Base-by-base conservation (phyloP, 1,140 invertebrate species). In the Potamilus streckersoni region DNA sequence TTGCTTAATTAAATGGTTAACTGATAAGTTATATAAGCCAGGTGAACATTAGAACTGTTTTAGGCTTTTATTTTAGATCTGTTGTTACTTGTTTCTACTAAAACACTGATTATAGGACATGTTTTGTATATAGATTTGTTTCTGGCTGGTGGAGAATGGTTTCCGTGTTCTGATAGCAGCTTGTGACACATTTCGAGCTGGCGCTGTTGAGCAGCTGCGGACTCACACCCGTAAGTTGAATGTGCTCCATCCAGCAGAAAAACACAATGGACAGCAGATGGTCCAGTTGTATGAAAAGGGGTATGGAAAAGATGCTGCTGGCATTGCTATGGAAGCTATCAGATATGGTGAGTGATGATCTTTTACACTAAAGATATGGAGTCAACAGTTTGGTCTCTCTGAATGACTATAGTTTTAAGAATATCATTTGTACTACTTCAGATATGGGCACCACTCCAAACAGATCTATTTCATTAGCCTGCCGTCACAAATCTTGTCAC, bases 81-180 rank as follows among this genome's bases (percentile, higher is more conserved):
- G 11, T 11, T 49, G 38, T 49, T 49, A 49, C 11, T 31, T 49
- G 0, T 49, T 49, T 11, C 38, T 49, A 49, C 38, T 49, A 49
- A 6, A 49, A 49, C 38, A 49, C 38, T 49, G 38, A 49, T 49
- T 49, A 49, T 49, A 49, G 6, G 6, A 49, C 38, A 49, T 49
- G 11, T 67, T 64, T n/a, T 80, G 73, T 75, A 73, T 84, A 49
- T 49, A 93, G 93, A 98, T 99, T 73, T 97, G 97, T 86, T 99
- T 99, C 89, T 99, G 98, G 98, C 91, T 99, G 68, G 97, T 99
- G 81, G 98, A 99, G 91, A 99, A 99, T 90, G 95, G 96, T 83
- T 94, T 98, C 83, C 93, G 95, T 62, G 98, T 99, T 19, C 89
- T 99, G 82, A 99, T 99, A 77, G 98, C 98, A 19, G 98, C 98